phyloP scores from a whole-genome alignment of 2,113 vertebrate species.

The Brachyhypopomus gauderio region DNA sequence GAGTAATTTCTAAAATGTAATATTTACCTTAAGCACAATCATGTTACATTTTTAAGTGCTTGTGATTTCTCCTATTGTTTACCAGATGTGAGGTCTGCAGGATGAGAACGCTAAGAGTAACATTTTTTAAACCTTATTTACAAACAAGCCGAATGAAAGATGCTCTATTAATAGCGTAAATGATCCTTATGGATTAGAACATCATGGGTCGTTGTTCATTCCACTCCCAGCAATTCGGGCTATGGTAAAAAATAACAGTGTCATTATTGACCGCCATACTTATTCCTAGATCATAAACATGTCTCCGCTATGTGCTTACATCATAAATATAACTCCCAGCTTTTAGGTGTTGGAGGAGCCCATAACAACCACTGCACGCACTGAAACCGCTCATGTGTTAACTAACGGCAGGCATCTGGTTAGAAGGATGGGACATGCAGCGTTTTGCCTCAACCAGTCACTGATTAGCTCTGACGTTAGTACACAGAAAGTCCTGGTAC shows the following conservation, averaged over 20 bases:
- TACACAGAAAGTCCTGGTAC: slow-evolving; percentile 56
- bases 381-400: background rate
- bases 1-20: too few relatives aligned
- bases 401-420: slow-evolving; percentile 38
- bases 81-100: too few relatives aligned
- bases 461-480: slow-evolving; percentile 48
- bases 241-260: background rate
- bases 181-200: too few relatives aligned
- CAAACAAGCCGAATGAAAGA: too few relatives aligned
- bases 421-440: slow-evolving; percentile 8
- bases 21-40: too few relatives aligned
- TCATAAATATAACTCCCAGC: background rate
- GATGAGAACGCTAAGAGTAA: too few relatives aligned
- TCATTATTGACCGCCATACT: background rate
- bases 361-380: background rate
- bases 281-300: background rate
- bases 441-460: slow-evolving; percentile 29
- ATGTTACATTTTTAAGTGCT: too few relatives aligned
- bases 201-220: too few relatives aligned
- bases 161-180: too few relatives aligned
- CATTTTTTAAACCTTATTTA: too few relatives aligned
- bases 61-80: too few relatives aligned
- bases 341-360: background rate
- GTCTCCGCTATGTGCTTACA: background rate
- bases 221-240: too few relatives aligned